Base-by-base conservation (phyloP, 2,888 invertebrate species). In the Geophilus truncorum region DNA sequence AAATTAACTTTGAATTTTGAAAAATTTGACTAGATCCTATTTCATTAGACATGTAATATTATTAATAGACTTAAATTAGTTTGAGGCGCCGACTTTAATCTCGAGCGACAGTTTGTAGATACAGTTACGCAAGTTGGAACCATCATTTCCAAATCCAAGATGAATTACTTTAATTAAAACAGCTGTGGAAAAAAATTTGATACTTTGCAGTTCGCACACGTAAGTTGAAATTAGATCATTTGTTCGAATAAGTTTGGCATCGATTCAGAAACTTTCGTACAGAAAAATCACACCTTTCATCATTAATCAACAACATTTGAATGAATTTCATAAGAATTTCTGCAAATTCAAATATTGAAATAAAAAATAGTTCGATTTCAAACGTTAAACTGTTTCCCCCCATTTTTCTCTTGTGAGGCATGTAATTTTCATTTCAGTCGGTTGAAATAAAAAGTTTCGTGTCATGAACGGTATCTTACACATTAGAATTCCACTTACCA, bases 401-500 rank as follows among this genome's bases (percentile, higher is more conserved):
- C n/a, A n/a, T n/a, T n/a, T n/a, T n/a, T n/a, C n/a, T n/a, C n/a
- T n/a, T n/a, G n/a, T n/a, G n/a, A n/a, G n/a, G n/a, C n/a, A 40
- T 40, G 36, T 40, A 40, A 40, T 40, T 40, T 40, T 40, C 36
- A 40, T 40, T 40, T 40, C 10, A 34, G 10, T 7, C 6, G 10
- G 34, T 51, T 18, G n/a, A n/a, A 51, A 51, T 7, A 57, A 57
- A 23, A 57, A 23, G 5, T 18, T 23, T 25, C 62, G 23, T 62
- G 62, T 62, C 28, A 2, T 62, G 25, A n/a, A n/a, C n/a, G n/a
- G 10, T 25, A 62, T 62, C 62, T 25, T 62, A 62, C 62, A 62
- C 62, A 25, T 62, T 25, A 62, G 62, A 62, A 62, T 62, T 70
- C 70, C 80, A 80, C 80, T 80, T 80, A 80, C 80, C 80, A 80